Evolutionary conservation across 2,888 invertebrate species (phyloP), one percentile per base, ranked within the genome.

Genomic region (Salpingus planirostris): DNA sequence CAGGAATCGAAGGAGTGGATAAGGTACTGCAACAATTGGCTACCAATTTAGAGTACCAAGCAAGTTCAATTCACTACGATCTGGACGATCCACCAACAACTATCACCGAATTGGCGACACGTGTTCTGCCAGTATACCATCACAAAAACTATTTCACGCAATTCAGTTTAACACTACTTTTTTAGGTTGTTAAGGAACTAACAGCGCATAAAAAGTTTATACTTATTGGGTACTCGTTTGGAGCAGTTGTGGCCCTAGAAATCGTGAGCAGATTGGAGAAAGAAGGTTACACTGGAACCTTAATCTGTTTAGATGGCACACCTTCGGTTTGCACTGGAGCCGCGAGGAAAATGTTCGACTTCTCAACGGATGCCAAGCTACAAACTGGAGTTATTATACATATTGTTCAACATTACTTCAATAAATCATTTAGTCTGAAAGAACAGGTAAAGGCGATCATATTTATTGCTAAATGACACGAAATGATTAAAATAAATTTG

Each of bases 261-360:
- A 5, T 23, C 23, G 23, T 11, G 23, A 8, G 7, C 8, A 23
- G 5, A 10, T 23, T 23, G 10, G 23, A 23, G 10, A 23, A 23
- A 10, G 10, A 7, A 11, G 23, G 23, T 11, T 23, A 10, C 23
- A 23, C 8, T 8, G 23, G 23, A 4, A 68, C 71, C 21, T 48
- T 86, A 2, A 67, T 82, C 49, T 71, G 89, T n/a, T 69, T 96
- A 28, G 95, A 95, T 57, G 91, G 92, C 5, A 69, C 83, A 0
- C 85, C 84, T 0, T 70, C 74, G 15, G 73, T 76, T 55, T 62
- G 84, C 11, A 71, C 73, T 50, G 63, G 65, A 1, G 43, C 75
- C 2, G 47, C 68, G 1, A 59, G 64, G 0, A 60, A 67, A 50
- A 65, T 68, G 2, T 51, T 73, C 7, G 57, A 57, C 18, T 57